Evolutionary conservation across 2,888 invertebrate species (phyloP).

Genomic region (Melangyna quadrimaculata): DNA sequence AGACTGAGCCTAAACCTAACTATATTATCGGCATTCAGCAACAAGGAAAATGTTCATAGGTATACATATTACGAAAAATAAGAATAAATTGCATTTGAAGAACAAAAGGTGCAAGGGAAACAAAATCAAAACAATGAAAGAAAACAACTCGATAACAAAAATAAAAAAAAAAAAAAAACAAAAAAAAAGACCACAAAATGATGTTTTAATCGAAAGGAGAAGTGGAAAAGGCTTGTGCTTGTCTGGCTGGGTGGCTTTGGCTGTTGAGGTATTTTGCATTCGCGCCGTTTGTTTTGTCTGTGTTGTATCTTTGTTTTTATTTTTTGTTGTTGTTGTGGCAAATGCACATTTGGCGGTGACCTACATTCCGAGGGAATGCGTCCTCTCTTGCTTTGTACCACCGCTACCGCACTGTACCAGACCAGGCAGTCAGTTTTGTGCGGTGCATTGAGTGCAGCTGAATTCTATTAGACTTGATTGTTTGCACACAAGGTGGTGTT

Average conservation of each 20-base stretch:
- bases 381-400: neutral
- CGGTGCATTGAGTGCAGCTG: constrained; percentile 2
- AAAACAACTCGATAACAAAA: no score
- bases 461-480: neutral
- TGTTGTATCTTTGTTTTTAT: constrained; percentile 19
- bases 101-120: constrained; percentile 46
- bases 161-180: neutral
- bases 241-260: constrained; percentile 44
- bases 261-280: constrained; percentile 29
- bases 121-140: constrained; percentile 12
- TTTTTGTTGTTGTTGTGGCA: constrained; percentile 18
- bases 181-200: constrained; percentile 7
- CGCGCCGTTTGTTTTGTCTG: constrained; percentile 18
- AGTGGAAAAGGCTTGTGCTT: constrained; percentile 61
- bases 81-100: constrained; percentile 1
- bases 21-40: neutral
- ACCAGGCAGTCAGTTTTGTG: neutral
- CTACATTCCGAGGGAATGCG: constrained; percentile 62
- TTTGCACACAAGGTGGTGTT: neutral
- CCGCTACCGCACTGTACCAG: neutral
- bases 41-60: constrained; percentile 6
- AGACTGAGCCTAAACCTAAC: neutral
- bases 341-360: constrained; percentile 69
- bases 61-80: constrained; percentile 9
- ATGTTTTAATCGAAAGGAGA: constrained; percentile 67